Percentiles rank a stretch among this genome's conserved stretches.
Conservation (phyloP, 2,888 invertebrate species). For the Parnassius orleans region DNA sequence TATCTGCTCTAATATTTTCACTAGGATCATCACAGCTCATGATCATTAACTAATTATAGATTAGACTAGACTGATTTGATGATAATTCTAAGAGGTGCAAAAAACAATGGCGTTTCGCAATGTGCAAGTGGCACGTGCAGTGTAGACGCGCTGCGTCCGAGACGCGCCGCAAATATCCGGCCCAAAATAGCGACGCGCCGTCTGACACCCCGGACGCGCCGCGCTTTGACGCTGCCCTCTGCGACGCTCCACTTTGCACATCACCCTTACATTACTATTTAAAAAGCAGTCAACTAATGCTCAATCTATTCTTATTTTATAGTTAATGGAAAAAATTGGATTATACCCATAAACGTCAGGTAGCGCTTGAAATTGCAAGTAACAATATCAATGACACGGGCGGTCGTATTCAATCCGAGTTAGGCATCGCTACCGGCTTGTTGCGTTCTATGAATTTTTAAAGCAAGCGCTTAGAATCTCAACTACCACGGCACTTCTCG, state of each 20-base stretch:
- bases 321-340: background rate
- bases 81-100: conserved; percentile 11
- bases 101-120: conserved; percentile 39
- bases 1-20: no score
- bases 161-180: conserved; percentile 65
- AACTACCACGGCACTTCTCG: no score
- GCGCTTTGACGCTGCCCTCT: conserved; percentile 39
- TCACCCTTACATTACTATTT: conserved; percentile 16
- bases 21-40: no score
- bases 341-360: no score
- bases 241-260: conserved; percentile 28
- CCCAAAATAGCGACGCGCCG: conserved; percentile 71
- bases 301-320: background rate
- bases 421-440: no score
- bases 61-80: background rate
- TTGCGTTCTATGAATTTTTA: no score
- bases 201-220: conserved; percentile 62
- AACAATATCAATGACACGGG: no score
- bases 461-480: no score
- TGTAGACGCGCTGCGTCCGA: conserved; percentile 45
- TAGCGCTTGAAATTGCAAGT: no score
- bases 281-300: conserved; percentile 6
- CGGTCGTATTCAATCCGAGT: no score
- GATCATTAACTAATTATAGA: no score
- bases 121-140: conserved; percentile 55